Evolutionary conservation across 2,888 invertebrate species (phyloP).

Genomic region (Sinodicranocentrus sp.): DNA sequence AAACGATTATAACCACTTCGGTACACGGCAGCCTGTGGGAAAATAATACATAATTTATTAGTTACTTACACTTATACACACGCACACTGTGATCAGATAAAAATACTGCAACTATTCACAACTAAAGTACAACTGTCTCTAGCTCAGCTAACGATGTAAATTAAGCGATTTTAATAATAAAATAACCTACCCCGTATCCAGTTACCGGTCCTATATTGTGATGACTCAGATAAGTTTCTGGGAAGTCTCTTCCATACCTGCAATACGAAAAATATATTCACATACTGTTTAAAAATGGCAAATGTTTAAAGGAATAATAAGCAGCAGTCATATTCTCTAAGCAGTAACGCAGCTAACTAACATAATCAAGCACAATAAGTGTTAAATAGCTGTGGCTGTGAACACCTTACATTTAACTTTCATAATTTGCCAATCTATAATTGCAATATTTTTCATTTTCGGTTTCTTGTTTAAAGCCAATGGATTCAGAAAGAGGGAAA

Average conservation of each 20-base stretch:
- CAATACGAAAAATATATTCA: slow-evolving; percentile 76
- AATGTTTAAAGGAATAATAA: not conserved
- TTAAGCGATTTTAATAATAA: too few species aligned
- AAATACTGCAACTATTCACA: too few species aligned
- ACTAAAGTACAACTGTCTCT: too few species aligned
- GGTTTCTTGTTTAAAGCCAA: too few species aligned
- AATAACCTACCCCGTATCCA: slow-evolving; percentile 91
- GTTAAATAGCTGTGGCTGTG: too few species aligned
- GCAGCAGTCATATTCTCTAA: not conserved
- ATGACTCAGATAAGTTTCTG: slow-evolving; percentile 95
- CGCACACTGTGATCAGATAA: not conserved
- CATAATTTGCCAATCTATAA: too few species aligned
- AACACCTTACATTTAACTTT: too few species aligned
- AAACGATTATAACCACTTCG: slow-evolving; percentile 97
- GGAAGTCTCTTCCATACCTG: slow-evolving; percentile 93
- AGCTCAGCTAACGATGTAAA: too few species aligned
- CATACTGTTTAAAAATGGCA: not conserved
- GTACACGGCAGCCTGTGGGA: slow-evolving; percentile 91
- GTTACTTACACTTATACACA: slow-evolving; percentile 17
- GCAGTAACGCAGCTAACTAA: too few species aligned
- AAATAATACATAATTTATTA: slow-evolving; percentile 73
- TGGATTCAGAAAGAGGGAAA: too few species aligned
- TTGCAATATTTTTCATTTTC: too few species aligned
- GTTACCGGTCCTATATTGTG: slow-evolving; percentile 98
- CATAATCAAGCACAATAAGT: too few species aligned